Evolutionary conservation across 2,888 invertebrate genomes (phyloP).

Genomic region (Teleiodes luculella): DNA sequence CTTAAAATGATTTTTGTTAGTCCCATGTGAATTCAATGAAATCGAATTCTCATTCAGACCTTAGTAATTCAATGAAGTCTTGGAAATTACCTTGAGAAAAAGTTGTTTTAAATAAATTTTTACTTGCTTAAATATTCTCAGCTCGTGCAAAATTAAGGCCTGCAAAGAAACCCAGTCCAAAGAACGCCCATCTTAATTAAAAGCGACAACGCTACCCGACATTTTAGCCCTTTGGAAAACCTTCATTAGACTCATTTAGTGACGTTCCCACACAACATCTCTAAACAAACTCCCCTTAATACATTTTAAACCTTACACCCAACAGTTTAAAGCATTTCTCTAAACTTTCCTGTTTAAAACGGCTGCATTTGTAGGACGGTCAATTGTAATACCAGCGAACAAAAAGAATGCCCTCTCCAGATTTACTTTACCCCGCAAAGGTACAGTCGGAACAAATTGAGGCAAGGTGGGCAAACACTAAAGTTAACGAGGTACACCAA

Average conservation of each 20-base stretch:
- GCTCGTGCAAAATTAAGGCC: background rate
- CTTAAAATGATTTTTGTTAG: no score
- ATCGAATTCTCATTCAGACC: no score
- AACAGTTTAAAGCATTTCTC: background rate
- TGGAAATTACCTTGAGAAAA: no score
- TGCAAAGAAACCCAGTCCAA: slow-evolving; percentile 33
- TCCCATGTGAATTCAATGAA: no score
- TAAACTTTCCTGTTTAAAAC: background rate
- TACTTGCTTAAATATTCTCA: background rate
- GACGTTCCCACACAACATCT: slow-evolving; percentile 19
- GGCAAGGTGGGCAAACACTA: slow-evolving; percentile 56
- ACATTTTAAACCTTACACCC: background rate
- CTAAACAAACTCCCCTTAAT: background rate
- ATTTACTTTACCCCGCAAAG: slow-evolving; percentile 56
- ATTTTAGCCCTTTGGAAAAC: slow-evolving; percentile 60
- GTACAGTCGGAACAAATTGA: slow-evolving; percentile 65
- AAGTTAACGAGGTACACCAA: slow-evolving; percentile 42
- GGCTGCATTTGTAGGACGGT: background rate
- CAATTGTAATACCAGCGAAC: slow-evolving; percentile 29
- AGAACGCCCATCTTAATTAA: slow-evolving; percentile 55
- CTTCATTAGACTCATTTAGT: slow-evolving; percentile 65
- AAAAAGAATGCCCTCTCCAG: slow-evolving; percentile 54
- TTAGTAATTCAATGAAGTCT: no score
- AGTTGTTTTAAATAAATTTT: no score
- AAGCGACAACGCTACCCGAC: slow-evolving; percentile 49